Base-by-base conservation (phyloP, 2,888 invertebrate species). In the Gymnocheta viridis region DNA sequence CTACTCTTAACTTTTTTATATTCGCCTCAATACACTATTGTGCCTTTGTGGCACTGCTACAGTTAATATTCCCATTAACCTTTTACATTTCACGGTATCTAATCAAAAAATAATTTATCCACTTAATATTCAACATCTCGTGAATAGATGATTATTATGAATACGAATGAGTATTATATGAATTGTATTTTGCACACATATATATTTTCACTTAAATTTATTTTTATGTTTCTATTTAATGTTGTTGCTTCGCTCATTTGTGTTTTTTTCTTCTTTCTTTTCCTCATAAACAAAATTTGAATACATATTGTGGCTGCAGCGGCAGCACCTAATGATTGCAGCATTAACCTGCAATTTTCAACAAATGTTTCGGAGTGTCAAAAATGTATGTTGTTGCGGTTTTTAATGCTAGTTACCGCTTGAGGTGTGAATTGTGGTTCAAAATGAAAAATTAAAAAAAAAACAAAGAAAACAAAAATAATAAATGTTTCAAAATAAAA, bases 311-410 rank as follows among this genome's bases (percentile, higher is more conserved):
- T 72, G 32, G 70, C 62, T 56, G 19, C 41, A 41, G 19, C 58
- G 51, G 29, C 62, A 56, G 17, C 51, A 69, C 2, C 51, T 80
- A 80, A 80, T 76, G 66, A 76, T 67, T 66, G 78, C 67, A 44
- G 80, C 70, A 83, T 83, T 83, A 76, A 76, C 83, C 79, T 80
- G 80, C 80, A 83, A 83, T 83, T 83, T 83, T 72, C 58, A 67
- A 76, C 70, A 83, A 80, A 76, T 72, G 70, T 80, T 83, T 80
- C 70, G 76, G 83, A 76, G 83, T 83, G 83, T 83, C 76, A 83
- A 80, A 83, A 83, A 80, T 70, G 79, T 80, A 62, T 80, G 80
- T 60, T 70, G 73, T 80, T 83, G 83, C 17, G 70, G 76, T 76
- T 83, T 72, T 73, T 60, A 73, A 82, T 78, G 78, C 67, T 82